These are phyloP conservation scores for Harpegnathos saltator DNA, from an alignment of 1,140 invertebrate genomes.

Conservation along the genomic window DNA sequence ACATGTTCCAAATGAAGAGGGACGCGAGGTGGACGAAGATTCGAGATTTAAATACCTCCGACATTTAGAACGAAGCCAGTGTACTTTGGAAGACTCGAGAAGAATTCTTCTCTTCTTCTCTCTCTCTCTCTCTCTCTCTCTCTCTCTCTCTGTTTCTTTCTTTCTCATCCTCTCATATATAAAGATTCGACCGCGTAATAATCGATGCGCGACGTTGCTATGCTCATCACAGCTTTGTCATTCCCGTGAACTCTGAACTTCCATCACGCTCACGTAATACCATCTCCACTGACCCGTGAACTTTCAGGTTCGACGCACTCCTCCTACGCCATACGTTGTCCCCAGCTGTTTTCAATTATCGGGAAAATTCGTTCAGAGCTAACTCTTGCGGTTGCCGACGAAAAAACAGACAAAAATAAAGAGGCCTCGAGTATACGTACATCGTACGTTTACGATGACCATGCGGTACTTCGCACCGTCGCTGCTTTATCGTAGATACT, in stretches of 20 bases:
- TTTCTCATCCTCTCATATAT: too few relatives aligned
- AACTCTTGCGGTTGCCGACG: neutral
- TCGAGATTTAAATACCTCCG: conserved; percentile 55
- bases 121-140: too few relatives aligned
- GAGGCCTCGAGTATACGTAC: neutral
- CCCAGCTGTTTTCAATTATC: conserved; percentile 73
- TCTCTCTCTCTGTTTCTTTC: too few relatives aligned
- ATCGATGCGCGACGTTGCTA: conserved; percentile 33
- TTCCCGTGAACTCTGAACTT: conserved; percentile 72
- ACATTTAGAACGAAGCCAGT: conserved; percentile 18
- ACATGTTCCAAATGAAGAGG: conserved; percentile 25
- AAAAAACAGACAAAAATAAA: neutral
- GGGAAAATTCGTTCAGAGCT: conserved; percentile 64
- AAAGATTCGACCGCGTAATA: conserved; percentile 30
- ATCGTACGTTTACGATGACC: neutral
- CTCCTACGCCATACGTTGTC: conserved; percentile 51
- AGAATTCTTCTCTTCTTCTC: too few relatives aligned
- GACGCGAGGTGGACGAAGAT: conserved; percentile 11
- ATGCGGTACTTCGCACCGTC: neutral
- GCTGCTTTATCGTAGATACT: neutral
- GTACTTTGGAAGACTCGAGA: conserved; percentile 3
- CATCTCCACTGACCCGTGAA: conserved; percentile 69
- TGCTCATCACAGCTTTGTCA: conserved; percentile 52
- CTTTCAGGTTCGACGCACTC: conserved; percentile 64
- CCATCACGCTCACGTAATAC: conserved; percentile 65